Base-by-base conservation (phyloP, 2,113 vertebrate genomes). In the Sinocyclocheilus grahami region DNA sequence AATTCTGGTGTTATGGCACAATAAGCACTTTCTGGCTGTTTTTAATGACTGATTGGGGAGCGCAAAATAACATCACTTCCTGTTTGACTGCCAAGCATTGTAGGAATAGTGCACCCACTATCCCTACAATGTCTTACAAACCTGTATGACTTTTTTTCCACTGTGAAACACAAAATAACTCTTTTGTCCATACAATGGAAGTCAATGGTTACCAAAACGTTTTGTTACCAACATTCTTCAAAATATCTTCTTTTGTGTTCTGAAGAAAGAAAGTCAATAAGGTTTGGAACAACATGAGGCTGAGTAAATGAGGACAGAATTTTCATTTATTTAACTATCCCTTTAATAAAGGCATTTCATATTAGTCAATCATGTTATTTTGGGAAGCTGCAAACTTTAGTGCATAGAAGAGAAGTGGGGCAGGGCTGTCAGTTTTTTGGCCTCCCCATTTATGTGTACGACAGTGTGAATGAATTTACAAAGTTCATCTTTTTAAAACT, bases 11-110 rank as follows among this genome's bases (percentile, higher is more conserved):
- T 60, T 60, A 78, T 58, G 53, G 39, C 51, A 55, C 16, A 60
- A 22, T 74, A 74, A 10, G 33, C 71, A 46, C 2, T 37, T 60
- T 76, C 13, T 79, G 77, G 53, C 51, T 14, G 9, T 62, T 60
- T 39, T 30, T 30, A 77, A 77, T 30, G 48, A 72, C 33, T 30
- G 75, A 85, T 46, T 65, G 30, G 53, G 69, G 22, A 22, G 71
- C 83, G 58, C 74, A 16, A 67, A 82, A 82, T 90, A 85, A 91
- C 83, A 86, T 93, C 87, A 90, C 81, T 90, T 94, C 87, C 85
- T 86, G 72, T 76, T 69, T 69, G 87, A 71, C 86, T 85, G 89
- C 69, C 89, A 89, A 30, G 53, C 51, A 86, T 85, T 88, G 87
- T 46, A 71, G 37, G 18, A n/a, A 79, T 18, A 71, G 67, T 39